These are phyloP conservation scores for Galemys pyrenaicus DNA, from an alignment of 2,113 vertebrate species.

Conservation along the genomic window DNA sequence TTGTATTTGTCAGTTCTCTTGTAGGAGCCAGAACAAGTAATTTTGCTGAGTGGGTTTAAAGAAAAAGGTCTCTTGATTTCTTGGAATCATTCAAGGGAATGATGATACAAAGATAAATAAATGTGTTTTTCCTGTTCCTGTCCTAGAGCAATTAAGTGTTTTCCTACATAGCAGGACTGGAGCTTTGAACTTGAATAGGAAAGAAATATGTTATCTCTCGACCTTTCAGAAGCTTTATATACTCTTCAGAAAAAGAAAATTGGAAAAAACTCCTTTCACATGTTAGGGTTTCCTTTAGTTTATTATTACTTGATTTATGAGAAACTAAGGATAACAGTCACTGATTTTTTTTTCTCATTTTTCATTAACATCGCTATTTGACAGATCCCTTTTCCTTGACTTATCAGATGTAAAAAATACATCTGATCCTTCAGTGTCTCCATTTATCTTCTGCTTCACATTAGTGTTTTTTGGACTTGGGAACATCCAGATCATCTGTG, in stretches of 20 bases:
- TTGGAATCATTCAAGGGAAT: constrained; percentile 95
- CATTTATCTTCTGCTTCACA: constrained; percentile 76
- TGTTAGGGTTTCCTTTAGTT: constrained; percentile 69
- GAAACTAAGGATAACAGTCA: constrained; percentile 60
- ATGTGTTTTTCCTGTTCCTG: constrained; percentile 96
- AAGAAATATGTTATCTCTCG: constrained; percentile 95
- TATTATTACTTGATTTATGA: constrained; percentile 67
- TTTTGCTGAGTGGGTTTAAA: constrained; percentile 89
- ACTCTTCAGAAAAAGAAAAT: constrained; percentile 86
- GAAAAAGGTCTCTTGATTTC: constrained; percentile 70
- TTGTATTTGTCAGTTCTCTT: no score
- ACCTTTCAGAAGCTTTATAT: constrained; percentile 87
- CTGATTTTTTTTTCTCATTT: constrained; percentile 67
- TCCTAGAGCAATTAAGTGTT: constrained; percentile 96
- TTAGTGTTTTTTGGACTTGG: constrained; percentile 77
- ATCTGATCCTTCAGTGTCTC: constrained; percentile 72
- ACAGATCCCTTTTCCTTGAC: constrained; percentile 70
- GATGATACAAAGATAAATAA: constrained; percentile 90
- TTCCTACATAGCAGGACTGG: constrained; percentile 91
- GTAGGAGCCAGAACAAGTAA: constrained; percentile 76
- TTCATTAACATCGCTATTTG: constrained; percentile 71
- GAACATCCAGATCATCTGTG: constrained; percentile 69
- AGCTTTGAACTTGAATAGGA: constrained; percentile 96
- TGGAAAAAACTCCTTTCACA: constrained; percentile 87
- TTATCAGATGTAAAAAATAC: constrained; percentile 71